phyloP scores from a whole-genome alignment of 2,888 invertebrate genomes.

The Epinotia nisella region DNA sequence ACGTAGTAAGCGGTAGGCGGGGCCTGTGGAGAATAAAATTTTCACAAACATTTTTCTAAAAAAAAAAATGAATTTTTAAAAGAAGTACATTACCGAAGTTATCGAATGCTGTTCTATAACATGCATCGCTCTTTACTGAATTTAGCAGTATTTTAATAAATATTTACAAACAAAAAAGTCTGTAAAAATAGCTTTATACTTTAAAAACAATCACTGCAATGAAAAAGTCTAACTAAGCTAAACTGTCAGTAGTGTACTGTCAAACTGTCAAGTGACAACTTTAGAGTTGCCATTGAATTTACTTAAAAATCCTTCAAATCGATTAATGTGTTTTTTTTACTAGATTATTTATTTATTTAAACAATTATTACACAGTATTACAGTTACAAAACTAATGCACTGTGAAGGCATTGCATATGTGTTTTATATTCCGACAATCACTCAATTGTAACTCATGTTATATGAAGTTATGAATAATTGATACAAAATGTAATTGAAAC shows the following conservation, averaged over 20 bases:
- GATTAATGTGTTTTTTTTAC: no score
- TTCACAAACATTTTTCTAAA: not conserved
- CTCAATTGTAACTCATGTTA: no score
- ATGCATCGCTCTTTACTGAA: not conserved
- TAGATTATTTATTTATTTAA: no score
- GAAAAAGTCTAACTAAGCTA: not conserved
- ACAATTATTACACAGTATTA: no score
- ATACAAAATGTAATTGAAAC: no score
- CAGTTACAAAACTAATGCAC: no score
- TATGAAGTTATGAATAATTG: no score
- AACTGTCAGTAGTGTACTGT: not conserved
- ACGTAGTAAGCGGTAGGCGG: conserved; percentile 91
- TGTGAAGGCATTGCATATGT: no score
- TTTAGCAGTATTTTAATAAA: no score
- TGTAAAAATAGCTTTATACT: not conserved
- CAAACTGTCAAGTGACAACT: not conserved
- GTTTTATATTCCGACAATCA: no score
- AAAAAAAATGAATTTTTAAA: not conserved
- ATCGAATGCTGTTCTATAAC: conserved; percentile 4
- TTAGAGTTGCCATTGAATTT: not conserved
- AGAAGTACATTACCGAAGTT: conserved; percentile 11
- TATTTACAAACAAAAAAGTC: not conserved
- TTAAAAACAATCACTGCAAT: not conserved
- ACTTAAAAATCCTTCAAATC: not conserved
- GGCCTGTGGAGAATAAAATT: conserved; percentile 62